Evolutionary conservation across 2,888 invertebrate genomes (phyloP).

Genomic region (Drosophila neutralis): DNA sequence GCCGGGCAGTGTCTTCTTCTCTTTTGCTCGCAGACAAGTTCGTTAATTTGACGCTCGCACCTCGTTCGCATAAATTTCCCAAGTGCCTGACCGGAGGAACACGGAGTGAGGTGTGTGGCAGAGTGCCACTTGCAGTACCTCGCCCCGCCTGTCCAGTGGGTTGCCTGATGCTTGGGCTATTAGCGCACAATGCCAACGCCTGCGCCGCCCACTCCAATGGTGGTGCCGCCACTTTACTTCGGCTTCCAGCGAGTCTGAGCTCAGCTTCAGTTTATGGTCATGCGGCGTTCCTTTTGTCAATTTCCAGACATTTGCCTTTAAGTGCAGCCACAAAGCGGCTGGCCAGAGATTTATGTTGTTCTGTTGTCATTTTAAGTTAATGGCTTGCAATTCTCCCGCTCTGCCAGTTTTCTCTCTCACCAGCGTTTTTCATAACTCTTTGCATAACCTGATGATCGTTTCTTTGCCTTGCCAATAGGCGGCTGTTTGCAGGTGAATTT

Average conservation of each 20-base stretch:
- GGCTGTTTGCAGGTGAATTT: constrained; percentile 67
- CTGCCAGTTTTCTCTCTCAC: constrained; percentile 13
- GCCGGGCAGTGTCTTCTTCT: constrained; percentile 35
- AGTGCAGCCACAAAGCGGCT: constrained; percentile 57
- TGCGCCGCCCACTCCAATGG: constrained; percentile 51
- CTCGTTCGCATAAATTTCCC: constrained; percentile 67
- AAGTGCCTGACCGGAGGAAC: constrained; percentile 25
- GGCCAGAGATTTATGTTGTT: constrained; percentile 78
- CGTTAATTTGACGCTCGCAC: constrained; percentile 82
- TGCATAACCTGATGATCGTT: constrained; percentile 59
- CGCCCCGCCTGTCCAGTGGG: constrained; percentile 30
- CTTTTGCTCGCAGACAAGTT: constrained; percentile 73
- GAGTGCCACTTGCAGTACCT: constrained; percentile 43
- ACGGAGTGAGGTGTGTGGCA: constrained; percentile 26
- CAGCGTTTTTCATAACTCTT: constrained; percentile 55
- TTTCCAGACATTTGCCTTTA: constrained; percentile 71
- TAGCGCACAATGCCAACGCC: constrained; percentile 70
- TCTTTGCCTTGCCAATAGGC: constrained; percentile 39
- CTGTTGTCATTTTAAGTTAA: constrained; percentile 83
- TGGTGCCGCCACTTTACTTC: constrained; percentile 20
- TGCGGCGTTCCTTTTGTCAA: constrained; percentile 69
- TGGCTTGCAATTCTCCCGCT: constrained; percentile 74
- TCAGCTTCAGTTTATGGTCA: constrained; percentile 38
- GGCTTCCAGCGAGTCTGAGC: constrained; percentile 7
- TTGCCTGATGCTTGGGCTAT: constrained; percentile 55